These are phyloP conservation scores for Trypoxylus dichotomus DNA, from an alignment of 1,140 invertebrate species.

Conservation along the genomic window DNA sequence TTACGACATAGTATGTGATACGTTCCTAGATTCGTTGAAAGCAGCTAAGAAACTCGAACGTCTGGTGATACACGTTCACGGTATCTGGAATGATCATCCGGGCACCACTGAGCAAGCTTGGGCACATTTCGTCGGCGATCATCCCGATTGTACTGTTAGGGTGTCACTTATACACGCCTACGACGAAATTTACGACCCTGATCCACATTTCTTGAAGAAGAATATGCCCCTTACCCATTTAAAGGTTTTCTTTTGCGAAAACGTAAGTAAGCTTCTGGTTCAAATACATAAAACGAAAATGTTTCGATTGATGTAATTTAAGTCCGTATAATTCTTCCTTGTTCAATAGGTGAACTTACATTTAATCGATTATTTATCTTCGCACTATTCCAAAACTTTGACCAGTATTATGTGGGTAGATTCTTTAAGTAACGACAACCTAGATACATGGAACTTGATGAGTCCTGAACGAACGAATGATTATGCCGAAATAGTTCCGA, in stretches of 20 bases:
- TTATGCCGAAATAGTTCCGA: slow-evolving; percentile 57
- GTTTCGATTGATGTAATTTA: no score
- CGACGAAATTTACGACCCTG: slow-evolving; percentile 64
- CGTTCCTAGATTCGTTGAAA: slow-evolving; percentile 55
- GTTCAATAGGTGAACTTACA: slow-evolving; percentile 56
- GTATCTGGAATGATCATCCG: slow-evolving; percentile 63
- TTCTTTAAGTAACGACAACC: slow-evolving; percentile 51
- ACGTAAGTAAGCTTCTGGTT: slow-evolving; percentile 53
- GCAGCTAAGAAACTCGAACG: slow-evolving; percentile 58
- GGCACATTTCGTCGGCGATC: slow-evolving; percentile 58
- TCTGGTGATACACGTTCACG: slow-evolving; percentile 71
- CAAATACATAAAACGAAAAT: neutral
- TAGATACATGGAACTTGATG: slow-evolving; percentile 40
- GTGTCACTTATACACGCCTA: slow-evolving; percentile 75
- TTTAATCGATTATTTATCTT: slow-evolving; percentile 60
- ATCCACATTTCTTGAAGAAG: slow-evolving; percentile 64
- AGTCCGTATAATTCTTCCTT: slow-evolving; percentile 24
- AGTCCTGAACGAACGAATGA: slow-evolving; percentile 45
- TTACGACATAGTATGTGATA: slow-evolving; percentile 71
- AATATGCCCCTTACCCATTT: slow-evolving; percentile 76
- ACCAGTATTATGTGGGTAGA: slow-evolving; percentile 73
- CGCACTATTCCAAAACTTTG: slow-evolving; percentile 64
- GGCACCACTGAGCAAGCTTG: slow-evolving; percentile 68
- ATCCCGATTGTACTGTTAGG: slow-evolving; percentile 66
- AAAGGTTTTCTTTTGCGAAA: slow-evolving; percentile 74